These are phyloP conservation scores for Oscarella lobularis DNA, from an alignment of 37 sponge, comb jelly and placozoan species.

Conservation along the genomic window DNA sequence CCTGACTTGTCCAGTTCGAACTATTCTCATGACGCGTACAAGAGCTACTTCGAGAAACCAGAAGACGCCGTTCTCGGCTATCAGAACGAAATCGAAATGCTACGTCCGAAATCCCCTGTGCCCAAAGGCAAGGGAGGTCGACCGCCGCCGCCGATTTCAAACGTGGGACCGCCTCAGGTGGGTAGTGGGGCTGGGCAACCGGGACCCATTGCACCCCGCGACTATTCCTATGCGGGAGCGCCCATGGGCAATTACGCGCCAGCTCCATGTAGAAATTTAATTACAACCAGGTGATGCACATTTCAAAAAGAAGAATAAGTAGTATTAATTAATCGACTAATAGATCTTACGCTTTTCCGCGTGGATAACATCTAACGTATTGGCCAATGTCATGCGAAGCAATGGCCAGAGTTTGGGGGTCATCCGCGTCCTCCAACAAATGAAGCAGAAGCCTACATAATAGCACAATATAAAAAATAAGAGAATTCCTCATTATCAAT, in stretches of 20 bases:
- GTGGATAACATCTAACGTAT: conserved; percentile 83
- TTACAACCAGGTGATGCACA: too few relatives aligned
- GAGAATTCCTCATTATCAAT: too few relatives aligned
- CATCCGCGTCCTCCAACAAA: conserved; percentile 45
- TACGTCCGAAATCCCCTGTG: conserved; percentile 92
- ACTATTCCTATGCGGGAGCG: too few relatives aligned
- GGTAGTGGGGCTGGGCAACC: too few relatives aligned
- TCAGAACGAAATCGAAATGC: conserved; percentile 62
- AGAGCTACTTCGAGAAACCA: conserved; percentile 32
- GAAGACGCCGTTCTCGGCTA: conserved; percentile 43
- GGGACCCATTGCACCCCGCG: too few relatives aligned
- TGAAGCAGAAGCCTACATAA: conserved; percentile 34
- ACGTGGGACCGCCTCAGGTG: too few relatives aligned
- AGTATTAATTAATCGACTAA: too few relatives aligned
- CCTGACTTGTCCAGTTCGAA: conserved; percentile 76
- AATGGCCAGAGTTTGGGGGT: conserved; percentile 56
- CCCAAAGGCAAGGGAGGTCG: conserved; percentile 42
- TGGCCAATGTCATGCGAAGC: conserved; percentile 91
- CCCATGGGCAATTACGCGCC: too few relatives aligned
- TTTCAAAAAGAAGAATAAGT: too few relatives aligned
- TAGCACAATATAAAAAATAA: too few relatives aligned
- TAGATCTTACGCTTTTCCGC: conserved; percentile 78
- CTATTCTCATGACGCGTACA: conserved; percentile 60
- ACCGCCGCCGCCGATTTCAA: too few relatives aligned
- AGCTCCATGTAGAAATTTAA: too few relatives aligned